These are phyloP conservation scores for Phylloscopus trochilus DNA, from an alignment of 2,113 vertebrate species.

Conservation along the genomic window DNA sequence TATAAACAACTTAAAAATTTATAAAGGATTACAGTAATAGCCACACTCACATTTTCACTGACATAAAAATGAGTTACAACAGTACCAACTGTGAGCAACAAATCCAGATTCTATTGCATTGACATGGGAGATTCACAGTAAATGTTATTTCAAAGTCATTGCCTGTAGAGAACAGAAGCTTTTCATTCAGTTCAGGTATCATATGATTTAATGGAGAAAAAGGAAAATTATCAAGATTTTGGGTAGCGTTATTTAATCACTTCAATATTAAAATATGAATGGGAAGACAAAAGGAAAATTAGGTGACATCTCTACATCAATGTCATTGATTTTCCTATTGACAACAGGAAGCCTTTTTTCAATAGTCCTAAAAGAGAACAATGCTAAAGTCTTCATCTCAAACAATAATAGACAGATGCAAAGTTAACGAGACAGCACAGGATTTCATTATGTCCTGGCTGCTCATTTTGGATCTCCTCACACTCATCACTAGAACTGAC, in stretches of 20 bases:
- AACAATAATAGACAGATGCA: not conserved
- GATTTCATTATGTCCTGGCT: not conserved
- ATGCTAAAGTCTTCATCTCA: not conserved
- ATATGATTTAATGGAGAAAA: not conserved
- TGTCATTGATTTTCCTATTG: not conserved
- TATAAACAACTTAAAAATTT: not conserved
- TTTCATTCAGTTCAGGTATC: not conserved
- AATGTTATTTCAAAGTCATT: not conserved
- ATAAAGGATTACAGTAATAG: not conserved
- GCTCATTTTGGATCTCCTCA: not conserved
- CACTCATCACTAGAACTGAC: not conserved
- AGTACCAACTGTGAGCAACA: not conserved
- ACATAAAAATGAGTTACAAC: not conserved
- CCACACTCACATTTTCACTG: not conserved
- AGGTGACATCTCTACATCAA: not conserved
- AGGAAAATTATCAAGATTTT: not conserved
- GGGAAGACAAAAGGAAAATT: not conserved
- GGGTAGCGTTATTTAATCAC: not conserved
- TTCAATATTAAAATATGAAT: not conserved
- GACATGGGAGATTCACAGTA: not conserved
- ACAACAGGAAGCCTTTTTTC: not conserved
- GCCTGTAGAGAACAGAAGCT: not conserved
- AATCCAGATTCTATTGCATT: not conserved
- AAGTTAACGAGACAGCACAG: not conserved
- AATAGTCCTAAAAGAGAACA: not conserved